Conservation (phyloP, 2,797 vertebrate species). For the Thripadectes ignobilis region DNA sequence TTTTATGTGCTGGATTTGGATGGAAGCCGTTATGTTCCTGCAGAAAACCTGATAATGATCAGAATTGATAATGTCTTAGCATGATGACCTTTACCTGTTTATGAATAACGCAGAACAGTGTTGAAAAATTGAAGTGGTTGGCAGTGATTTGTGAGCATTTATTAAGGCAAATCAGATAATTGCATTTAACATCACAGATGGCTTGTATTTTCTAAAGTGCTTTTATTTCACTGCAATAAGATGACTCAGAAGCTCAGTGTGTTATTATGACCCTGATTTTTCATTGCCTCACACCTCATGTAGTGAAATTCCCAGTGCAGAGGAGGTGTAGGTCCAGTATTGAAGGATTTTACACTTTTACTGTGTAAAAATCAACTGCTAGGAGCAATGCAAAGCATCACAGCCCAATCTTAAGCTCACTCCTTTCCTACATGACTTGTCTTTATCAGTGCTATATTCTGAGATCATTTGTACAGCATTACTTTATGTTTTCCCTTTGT, state of each 20-base stretch:
- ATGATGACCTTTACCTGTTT: conserved; percentile 54
- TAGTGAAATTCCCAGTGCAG: neutral
- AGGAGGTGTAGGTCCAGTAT: neutral
- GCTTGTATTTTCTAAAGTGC: conserved; percentile 46
- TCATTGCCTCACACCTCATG: conserved; percentile 1
- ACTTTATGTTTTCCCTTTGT: neutral
- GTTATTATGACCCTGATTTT: conserved; percentile 34
- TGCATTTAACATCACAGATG: conserved; percentile 49
- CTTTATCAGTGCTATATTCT: neutral
- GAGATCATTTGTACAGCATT: neutral
- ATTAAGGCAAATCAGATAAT: conserved; percentile 52
- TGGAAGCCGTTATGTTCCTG: conserved; percentile 6
- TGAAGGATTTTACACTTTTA: neutral
- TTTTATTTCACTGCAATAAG: conserved; percentile 39
- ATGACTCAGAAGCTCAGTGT: conserved; percentile 51
- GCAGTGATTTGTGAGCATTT: conserved; percentile 42
- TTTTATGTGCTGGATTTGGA: neutral
- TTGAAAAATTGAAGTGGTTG: conserved; percentile 46
- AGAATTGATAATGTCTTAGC: conserved; percentile 19
- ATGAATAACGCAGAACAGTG: neutral
- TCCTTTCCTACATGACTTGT: neutral
- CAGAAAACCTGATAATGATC: conserved; percentile 31
- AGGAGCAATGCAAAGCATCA: neutral
- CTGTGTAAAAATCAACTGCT: neutral
- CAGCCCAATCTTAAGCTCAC: neutral